Conservation (phyloP, 2,113 vertebrate species). For the Nothoprocta perdicaria region DNA sequence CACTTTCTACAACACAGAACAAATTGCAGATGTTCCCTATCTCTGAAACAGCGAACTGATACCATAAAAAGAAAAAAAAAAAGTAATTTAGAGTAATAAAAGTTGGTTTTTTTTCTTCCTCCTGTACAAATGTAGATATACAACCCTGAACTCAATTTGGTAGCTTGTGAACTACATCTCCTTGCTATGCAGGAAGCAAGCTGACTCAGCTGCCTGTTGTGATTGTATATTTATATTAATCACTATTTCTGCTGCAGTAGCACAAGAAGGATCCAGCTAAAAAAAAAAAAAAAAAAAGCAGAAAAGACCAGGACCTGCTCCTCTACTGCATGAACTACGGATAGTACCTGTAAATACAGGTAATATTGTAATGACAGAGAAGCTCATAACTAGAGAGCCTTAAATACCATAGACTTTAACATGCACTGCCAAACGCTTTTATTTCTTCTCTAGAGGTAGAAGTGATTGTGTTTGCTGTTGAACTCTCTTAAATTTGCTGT, state of each 20-base stretch:
- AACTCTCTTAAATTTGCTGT: not conserved
- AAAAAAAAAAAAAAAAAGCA: not conserved
- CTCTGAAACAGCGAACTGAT: not conserved
- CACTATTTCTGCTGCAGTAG: not conserved
- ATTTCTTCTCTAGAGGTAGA: not conserved
- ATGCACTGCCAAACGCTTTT: not conserved
- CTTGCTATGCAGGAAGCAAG: not conserved
- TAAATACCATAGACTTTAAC: not conserved
- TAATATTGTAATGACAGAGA: not conserved
- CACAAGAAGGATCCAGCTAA: not conserved
- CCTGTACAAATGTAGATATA: not conserved
- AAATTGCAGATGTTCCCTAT: no score
- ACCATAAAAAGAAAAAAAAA: not conserved
- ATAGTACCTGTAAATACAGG: not conserved
- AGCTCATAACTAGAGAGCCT: not conserved
- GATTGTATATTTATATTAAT: not conserved
- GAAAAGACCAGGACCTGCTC: not conserved
- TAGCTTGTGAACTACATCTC: not conserved
- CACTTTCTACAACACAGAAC: not conserved
- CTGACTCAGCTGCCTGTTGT: not conserved
- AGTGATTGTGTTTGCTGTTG: not conserved
- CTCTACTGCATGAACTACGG: not conserved
- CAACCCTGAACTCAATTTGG: not conserved
- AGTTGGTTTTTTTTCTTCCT: not conserved
- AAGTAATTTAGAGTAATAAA: not conserved